Percentiles rank a stretch among this genome's conserved stretches.
These are phyloP conservation scores for Melozone crissalis DNA, from an alignment of 2,113 vertebrate species.

Conservation along the genomic window DNA sequence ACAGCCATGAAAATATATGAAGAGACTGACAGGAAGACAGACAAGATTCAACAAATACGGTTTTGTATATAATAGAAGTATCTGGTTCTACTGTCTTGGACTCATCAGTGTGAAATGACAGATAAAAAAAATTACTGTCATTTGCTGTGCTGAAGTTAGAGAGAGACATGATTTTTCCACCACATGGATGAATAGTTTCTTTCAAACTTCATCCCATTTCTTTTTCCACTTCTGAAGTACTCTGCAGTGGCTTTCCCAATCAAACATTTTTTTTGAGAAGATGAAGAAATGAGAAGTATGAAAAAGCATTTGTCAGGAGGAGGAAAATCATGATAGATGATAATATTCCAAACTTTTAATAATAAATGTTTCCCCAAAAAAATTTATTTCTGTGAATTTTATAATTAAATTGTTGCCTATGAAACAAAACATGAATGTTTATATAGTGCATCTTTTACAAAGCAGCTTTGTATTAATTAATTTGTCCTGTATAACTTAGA, in stretches of 20 bases:
- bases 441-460: not conserved
- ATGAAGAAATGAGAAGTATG: conserved; percentile 39
- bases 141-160: not conserved
- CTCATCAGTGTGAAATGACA: not conserved
- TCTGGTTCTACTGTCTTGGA: not conserved
- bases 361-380: conserved; percentile 28
- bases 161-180: not conserved
- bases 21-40: not conserved
- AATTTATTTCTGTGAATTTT: conserved; percentile 14
- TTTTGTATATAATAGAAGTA: not conserved
- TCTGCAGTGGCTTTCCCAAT: conserved; percentile 13
- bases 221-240: not conserved
- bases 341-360: conserved; percentile 27
- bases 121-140: not conserved
- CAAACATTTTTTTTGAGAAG: conserved; percentile 23
- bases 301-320: conserved; percentile 31
- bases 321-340: conserved; percentile 28
- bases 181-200: conserved; percentile 19
- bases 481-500: not conserved
- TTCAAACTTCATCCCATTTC: not conserved
- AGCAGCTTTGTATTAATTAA: not conserved
- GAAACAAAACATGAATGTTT: conserved; percentile 60
- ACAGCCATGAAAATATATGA: not conserved
- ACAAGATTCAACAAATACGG: not conserved
- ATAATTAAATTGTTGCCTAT: conserved; percentile 38